Base-by-base conservation (phyloP, 2,113 vertebrate species). In the Triplophysa tibetana region DNA sequence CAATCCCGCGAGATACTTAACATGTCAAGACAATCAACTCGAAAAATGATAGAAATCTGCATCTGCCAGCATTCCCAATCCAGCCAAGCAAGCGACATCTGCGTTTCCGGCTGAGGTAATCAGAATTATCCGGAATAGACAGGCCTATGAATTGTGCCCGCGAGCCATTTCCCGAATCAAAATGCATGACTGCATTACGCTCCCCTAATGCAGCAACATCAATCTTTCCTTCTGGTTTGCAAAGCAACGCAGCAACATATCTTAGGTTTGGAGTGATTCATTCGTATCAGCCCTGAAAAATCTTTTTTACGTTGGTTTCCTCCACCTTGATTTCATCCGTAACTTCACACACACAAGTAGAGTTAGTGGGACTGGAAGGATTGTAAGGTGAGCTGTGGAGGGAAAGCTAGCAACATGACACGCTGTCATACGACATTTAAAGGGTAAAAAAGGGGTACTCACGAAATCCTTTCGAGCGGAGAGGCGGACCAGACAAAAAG, bases 381-480 rank as follows among this genome's bases (percentile, higher is more conserved):
- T 13, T 23, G 45, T 24, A 33, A 54, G 52, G 60, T 12, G 54
- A 41, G 38, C 29, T 50, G 33, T 38, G 75, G 48, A 43, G 33
- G 23, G 65, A 41, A 77, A 75, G 58, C 79, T 56, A 75, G 69
- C 12, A 65, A 73, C 48, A 60, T 52, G 13, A 26, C 43, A 73
- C 14, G 11, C 19, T 76, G 67, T 50, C 23, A 58, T 38, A 73
- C 33, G 61, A 23, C 76, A 68, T 54, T 48, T 66, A 75, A 75
- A 48, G 60, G 13, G 72, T 76, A 81, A 14, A 61, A 64, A 63
- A 58, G 17, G 75, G 77, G 38, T 96, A 96, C 95, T 96, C 90
- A 96, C 95, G 95, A 95, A 91, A 96, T 96, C 89, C 95, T 96
- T 91, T 82, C 67, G 87, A 78, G 77, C 62, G 80, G 70, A 65